A percentile compares a stretch with the other conserved stretches of the same genome.
Conservation (phyloP, 2,888 invertebrate genomes). For the Dynastes tityus region DNA sequence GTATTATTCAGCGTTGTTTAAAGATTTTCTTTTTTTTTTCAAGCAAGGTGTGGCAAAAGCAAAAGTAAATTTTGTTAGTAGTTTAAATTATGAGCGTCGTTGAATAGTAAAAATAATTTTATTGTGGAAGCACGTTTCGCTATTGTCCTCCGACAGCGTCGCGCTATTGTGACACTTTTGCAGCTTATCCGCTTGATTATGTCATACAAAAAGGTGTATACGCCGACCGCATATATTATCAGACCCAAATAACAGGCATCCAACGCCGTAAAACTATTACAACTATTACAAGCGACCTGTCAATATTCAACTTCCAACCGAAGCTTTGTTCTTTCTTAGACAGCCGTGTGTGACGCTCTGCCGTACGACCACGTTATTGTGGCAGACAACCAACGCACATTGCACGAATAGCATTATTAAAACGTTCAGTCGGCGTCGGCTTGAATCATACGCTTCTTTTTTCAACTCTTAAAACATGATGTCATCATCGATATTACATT, state of each 20-base stretch:
- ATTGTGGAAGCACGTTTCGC: not conserved
- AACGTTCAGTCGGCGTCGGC: not conserved
- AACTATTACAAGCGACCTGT: not conserved
- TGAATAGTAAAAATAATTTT: not conserved
- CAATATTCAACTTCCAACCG: not conserved
- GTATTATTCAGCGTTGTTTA: no score
- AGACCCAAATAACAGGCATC: not conserved
- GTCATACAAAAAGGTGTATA: not conserved
- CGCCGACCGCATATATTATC: not conserved
- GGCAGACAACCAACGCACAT: not conserved
- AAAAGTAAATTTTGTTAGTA: not conserved
- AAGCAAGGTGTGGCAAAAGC: not conserved
- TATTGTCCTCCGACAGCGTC: not conserved
- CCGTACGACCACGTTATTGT: not conserved
- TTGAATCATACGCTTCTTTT: constrained; percentile 11
- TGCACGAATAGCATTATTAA: not conserved
- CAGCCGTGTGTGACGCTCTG: not conserved
- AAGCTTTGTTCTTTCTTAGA: not conserved
- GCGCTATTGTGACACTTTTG: not conserved
- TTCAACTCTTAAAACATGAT: constrained; percentile 12
- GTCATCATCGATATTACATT: not conserved
- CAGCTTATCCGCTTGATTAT: not conserved
- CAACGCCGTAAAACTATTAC: not conserved
- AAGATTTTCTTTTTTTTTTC: not conserved
- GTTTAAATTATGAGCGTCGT: not conserved